phyloP scores from a whole-genome alignment of 2,113 vertebrate species.

The Ciconia boyciana region DNA sequence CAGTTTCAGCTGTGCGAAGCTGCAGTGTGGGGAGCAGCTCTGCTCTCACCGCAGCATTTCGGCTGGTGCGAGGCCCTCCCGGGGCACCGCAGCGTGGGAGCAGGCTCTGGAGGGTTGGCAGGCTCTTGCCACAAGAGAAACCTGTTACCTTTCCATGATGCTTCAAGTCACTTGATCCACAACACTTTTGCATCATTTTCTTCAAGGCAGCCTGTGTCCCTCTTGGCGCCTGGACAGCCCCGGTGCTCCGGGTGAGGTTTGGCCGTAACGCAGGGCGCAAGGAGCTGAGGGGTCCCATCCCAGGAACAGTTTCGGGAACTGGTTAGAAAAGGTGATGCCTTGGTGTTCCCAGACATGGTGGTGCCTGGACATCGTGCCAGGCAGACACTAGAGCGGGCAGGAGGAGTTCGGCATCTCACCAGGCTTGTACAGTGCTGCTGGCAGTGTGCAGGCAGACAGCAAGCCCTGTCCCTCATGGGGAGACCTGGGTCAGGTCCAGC shows the following conservation, averaged over 20 bases:
- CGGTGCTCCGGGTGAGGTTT: rapidly evolving
- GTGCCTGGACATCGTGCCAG: not conserved
- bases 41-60: not conserved
- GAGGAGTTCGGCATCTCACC: not conserved
- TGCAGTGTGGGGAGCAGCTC: not conserved
- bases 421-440: not conserved
- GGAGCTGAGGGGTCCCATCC: not conserved
- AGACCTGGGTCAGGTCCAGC: rapidly evolving
- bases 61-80: rapidly evolving
- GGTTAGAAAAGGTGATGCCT: not conserved
- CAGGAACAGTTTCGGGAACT: not conserved
- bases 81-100: rapidly evolving
- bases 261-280: not conserved
- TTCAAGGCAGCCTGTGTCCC: not conserved
- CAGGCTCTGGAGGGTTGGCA: not conserved
- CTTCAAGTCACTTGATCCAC: not conserved
- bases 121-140: not conserved
- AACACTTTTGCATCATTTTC: not conserved
- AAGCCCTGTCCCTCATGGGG: not conserved
- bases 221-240: rapidly evolving
- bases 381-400: not conserved
- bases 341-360: not conserved
- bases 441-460: rapidly evolving
- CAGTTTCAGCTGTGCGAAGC: not conserved
- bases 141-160: not conserved